Percentiles rank a stretch among this genome's conserved stretches.
phyloP scores from a whole-genome alignment of 2,113 vertebrate species.

The Bufo gargarizans region DNA sequence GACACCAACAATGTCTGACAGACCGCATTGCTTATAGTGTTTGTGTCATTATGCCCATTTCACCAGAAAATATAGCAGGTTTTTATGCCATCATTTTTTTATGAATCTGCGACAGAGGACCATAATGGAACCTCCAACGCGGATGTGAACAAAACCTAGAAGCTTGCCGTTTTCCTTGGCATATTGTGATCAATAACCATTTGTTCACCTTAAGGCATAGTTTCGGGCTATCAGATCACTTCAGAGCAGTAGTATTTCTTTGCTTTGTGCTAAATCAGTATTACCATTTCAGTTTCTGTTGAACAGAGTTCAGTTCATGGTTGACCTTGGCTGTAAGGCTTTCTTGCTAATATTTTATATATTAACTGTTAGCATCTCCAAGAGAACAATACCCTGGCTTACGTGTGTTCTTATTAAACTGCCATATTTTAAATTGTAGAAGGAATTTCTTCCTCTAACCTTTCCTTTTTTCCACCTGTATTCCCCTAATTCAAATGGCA shows the following conservation, averaged over 20 bases:
- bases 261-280: not conserved
- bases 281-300: not conserved
- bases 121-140: no score
- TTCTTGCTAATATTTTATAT: not conserved
- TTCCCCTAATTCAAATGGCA: not conserved
- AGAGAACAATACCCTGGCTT: not conserved
- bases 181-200: slow-evolving; percentile 20
- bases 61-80: no score
- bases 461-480: not conserved
- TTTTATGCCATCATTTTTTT: no score
- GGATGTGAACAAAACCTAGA: no score
- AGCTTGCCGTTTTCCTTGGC: not conserved
- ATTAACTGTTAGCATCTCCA: not conserved
- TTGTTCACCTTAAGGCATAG: not conserved
- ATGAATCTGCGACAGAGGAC: no score
- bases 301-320: not conserved
- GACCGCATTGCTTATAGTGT: no score
- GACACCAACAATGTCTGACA: no score
- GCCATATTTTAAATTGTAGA: not conserved
- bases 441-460: not conserved
- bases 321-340: not conserved
- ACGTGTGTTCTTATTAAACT: not conserved
- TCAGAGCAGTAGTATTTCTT: not conserved
- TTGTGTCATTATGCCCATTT: no score
- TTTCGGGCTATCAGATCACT: slow-evolving; percentile 7